Conservation (phyloP, 2,888 invertebrate species). For the Ormyrus pomaceus region DNA sequence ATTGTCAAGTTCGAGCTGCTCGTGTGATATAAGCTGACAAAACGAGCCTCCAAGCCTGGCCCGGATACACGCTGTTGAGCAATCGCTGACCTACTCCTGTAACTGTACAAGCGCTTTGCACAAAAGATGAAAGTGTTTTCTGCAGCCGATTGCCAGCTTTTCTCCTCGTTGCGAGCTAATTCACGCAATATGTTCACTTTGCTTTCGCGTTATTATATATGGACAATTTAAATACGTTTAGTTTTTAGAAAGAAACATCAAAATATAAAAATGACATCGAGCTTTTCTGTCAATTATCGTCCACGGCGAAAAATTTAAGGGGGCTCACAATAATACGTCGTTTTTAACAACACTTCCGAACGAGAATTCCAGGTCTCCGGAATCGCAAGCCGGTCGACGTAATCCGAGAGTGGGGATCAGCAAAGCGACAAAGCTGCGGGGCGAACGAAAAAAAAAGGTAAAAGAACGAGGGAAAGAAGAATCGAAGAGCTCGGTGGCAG, state of each 20-base stretch:
- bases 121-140: slow-evolving; percentile 18
- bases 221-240: no score
- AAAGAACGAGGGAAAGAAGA: slow-evolving; percentile 12
- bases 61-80: slow-evolving; percentile 34
- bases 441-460: background rate
- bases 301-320: no score
- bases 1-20: background rate
- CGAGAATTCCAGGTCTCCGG: background rate
- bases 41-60: slow-evolving; percentile 18
- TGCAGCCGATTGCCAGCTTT: background rate
- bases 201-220: no score
- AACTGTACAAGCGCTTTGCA: background rate
- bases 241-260: no score
- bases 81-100: slow-evolving; percentile 32
- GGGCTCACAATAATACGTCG: no score
- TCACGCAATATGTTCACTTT: no score
- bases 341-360: background rate
- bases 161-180: background rate
- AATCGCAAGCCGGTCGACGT: background rate
- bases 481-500: background rate
- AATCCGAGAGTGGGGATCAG: slow-evolving; percentile 17
- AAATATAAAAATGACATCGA: no score
- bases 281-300: no score
- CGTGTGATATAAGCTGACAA: slow-evolving; percentile 3
- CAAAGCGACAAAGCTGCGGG: slow-evolving; percentile 22